Conservation (phyloP, 2,113 vertebrate species). For the Podilymbus podiceps region DNA sequence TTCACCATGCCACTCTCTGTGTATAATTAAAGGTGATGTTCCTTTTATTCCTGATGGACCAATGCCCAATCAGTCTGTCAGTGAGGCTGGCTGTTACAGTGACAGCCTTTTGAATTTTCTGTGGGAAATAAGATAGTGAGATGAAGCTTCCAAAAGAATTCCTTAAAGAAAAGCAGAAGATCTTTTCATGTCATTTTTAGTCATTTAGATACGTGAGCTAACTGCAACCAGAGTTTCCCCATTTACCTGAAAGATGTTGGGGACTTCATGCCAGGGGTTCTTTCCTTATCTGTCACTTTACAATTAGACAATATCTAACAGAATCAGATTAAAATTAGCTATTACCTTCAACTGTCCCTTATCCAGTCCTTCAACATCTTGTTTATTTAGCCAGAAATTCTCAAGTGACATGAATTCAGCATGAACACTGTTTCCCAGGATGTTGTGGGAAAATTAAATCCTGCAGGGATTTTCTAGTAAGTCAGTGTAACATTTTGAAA, state of each 20-base stretch:
- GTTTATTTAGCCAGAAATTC: background rate
- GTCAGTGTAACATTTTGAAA: background rate
- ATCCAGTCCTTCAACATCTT: background rate
- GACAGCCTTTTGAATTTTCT: background rate
- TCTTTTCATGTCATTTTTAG: background rate
- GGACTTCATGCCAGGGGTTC: background rate
- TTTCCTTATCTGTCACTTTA: background rate
- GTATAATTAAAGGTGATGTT: background rate
- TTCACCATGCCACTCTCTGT: background rate
- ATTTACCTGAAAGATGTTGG: background rate
- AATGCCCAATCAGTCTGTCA: background rate
- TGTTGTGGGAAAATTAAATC: conserved; percentile 15
- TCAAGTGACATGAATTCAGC: background rate
- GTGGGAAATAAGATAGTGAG: background rate
- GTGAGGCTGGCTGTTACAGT: background rate
- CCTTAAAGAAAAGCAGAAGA: background rate
- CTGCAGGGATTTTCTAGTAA: conserved; percentile 25
- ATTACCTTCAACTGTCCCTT: background rate
- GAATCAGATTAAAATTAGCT: background rate
- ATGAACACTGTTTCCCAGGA: background rate
- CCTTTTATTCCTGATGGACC: background rate
- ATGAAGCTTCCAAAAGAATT: background rate
- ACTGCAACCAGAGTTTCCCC: background rate
- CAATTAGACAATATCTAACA: background rate
- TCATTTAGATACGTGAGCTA: background rate